These are phyloP conservation scores for Helobdella robusta DNA, from an alignment of 2,888 invertebrate genomes.

Conservation along the genomic window DNA sequence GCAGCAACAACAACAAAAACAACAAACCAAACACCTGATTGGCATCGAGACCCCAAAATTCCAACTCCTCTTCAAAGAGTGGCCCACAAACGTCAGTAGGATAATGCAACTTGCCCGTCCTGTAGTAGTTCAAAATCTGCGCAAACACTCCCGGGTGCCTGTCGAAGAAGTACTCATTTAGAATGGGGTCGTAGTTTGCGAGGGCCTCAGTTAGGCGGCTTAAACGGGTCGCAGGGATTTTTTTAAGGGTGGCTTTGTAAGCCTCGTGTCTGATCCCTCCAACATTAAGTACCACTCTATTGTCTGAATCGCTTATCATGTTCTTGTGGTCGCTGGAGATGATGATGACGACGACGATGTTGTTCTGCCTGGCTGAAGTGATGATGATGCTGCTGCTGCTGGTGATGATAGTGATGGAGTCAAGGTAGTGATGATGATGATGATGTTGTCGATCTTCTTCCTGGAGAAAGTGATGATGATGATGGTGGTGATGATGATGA, in stretches of 20 bases:
- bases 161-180: conserved; percentile 97
- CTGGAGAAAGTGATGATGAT: conserved; percentile 3
- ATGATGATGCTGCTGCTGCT: not conserved
- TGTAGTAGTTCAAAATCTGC: conserved; percentile 88
- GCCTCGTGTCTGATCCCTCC: conserved; percentile 85
- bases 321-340: not conserved
- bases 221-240: conserved; percentile 88
- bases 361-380: conserved; percentile 1
- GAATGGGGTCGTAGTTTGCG: conserved; percentile 95
- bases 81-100: conserved; percentile 88
- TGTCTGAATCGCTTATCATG: conserved; percentile 56
- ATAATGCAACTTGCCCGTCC: conserved; percentile 95
- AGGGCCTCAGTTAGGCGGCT: conserved; percentile 88
- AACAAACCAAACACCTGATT: conserved; percentile 70
- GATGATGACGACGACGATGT: not conserved
- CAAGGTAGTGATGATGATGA: not conserved
- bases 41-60: conserved; percentile 85
- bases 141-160: conserved; percentile 87
- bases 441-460: not conserved
- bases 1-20: too few species aligned
- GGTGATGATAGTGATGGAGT: not conserved
- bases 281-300: conserved; percentile 94
- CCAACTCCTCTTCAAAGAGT: conserved; percentile 94
- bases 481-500: conserved; percentile 3
- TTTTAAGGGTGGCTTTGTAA: conserved; percentile 70